These are phyloP conservation scores for Ochotona curzoniae DNA, from an alignment of 2,113 vertebrate species.

Conservation along the genomic window DNA sequence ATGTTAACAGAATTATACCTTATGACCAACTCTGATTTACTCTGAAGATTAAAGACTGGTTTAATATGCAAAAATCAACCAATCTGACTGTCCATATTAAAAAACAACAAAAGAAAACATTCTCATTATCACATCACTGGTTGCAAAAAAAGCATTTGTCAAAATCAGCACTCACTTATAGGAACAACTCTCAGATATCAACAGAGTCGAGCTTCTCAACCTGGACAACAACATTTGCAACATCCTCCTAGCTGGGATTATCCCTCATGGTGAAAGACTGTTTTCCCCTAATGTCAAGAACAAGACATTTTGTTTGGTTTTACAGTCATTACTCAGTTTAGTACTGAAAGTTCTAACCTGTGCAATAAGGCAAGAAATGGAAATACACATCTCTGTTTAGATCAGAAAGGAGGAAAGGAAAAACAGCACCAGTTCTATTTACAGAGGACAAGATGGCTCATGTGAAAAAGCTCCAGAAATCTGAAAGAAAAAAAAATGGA, in stretches of 20 bases:
- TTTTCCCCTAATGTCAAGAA: background rate
- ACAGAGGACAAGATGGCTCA: background rate
- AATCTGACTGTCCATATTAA: background rate
- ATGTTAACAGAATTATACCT: background rate
- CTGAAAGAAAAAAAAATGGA: background rate
- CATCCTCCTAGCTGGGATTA: background rate
- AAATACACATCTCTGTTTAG: background rate
- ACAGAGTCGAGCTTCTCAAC: background rate
- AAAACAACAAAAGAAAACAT: background rate
- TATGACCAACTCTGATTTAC: background rate
- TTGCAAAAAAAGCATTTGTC: background rate
- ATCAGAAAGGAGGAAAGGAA: background rate
- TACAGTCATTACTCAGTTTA: background rate
- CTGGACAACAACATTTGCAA: background rate
- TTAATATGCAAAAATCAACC: background rate
- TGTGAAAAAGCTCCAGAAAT: background rate
- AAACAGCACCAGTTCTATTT: background rate
- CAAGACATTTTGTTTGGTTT: background rate
- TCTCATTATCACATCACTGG: background rate
- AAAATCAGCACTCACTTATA: background rate
- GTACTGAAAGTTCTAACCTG: background rate
- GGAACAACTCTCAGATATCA: background rate
- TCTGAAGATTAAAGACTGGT: background rate
- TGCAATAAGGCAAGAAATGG: background rate
- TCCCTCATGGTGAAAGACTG: background rate